A percentile compares a stretch with the other conserved stretches of the same genome.
phyloP scores from a whole-genome alignment of 2,888 invertebrate species.

The Ethmia dodecea region DNA sequence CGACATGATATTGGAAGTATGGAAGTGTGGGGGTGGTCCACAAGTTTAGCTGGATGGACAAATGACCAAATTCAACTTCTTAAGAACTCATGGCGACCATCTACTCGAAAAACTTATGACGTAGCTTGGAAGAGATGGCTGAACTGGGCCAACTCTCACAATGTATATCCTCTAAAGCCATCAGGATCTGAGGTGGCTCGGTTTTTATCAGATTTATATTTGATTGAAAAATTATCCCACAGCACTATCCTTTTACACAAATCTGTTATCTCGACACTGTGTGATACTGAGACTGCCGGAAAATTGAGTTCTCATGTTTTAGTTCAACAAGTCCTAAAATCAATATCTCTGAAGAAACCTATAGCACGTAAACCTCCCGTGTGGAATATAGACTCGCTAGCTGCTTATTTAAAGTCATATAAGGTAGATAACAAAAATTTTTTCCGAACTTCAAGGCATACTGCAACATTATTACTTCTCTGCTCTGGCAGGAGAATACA shows the following conservation, averaged over 20 bases:
- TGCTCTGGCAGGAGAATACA: conserved; percentile 2
- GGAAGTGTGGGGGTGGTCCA: conserved; percentile 23
- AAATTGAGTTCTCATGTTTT: conserved; percentile 1
- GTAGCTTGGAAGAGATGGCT: conserved; percentile 13
- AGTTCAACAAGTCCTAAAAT: conserved; percentile 8
- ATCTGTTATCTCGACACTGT: conserved; percentile 4
- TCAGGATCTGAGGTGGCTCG: conserved; percentile 5
- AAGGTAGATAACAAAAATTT: neutral
- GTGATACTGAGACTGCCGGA: neutral
- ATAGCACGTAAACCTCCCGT: neutral
- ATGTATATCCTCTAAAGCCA: conserved; percentile 4
- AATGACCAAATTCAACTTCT: conserved; percentile 13
- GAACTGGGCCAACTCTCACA: conserved; percentile 6
- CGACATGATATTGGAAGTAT: conserved; percentile 14
- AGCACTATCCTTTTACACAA: conserved; percentile 12
- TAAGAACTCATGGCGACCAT: conserved; percentile 18
- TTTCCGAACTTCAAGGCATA: neutral
- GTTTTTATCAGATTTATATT: conserved; percentile 8
- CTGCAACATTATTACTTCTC: neutral
- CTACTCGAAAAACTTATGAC: conserved; percentile 18
- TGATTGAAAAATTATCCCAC: conserved; percentile 10
- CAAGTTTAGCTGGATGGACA: conserved; percentile 13
- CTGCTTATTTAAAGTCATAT: conserved; percentile 14
- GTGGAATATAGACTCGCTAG: conserved; percentile 11
- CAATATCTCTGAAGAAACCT: conserved; percentile 6